Base-by-base conservation (phyloP, 2,113 vertebrate genomes). In the Sebastes schlegelii region DNA sequence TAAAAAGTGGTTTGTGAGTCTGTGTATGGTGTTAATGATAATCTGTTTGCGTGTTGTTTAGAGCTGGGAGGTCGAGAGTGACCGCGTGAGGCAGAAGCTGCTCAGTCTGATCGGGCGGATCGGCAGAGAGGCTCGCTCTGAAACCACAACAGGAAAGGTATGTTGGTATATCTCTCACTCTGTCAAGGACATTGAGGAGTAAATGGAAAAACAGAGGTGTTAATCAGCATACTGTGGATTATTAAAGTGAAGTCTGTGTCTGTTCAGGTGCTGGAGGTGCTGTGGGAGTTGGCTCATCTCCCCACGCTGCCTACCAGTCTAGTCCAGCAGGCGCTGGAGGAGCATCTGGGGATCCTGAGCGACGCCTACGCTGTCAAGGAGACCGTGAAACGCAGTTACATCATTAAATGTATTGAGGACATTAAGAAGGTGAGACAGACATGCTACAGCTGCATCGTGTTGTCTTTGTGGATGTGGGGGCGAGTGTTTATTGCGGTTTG, bases 361-460 rank as follows among this genome's bases (percentile, higher is more conserved):
- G 98, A 99, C n/a, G 98, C 98, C 1, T 99, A 99, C 1, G 97
- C 98, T 5, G 98, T 99, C 80, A 99, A 98, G 91, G 98, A 99
- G 88, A 96, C 96, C 0, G 92, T 99, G 83, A 99, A 99, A 92
- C 97, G 96, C 92, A 97, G 92, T 91, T 99, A 99, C 93, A 99
- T 99, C 93, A 98, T 99, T 88, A 99, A 99, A 86, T 99, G 98
- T 93, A 99, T 99, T 73, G 98, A 99, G 90, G 98, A 99, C 90
- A 99, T 99, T 80, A 99, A 99, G 91, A 98, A 97, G 97, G 98
- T 99, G 90, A 90, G 92, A 64, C 55, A 8, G 16, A 60, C 43
- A 3, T 5, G 43, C 1, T 46, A 5, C 60, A 42, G 26, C 21
- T 23, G 8, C 6, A 14, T 45, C 19, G 13, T 54, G 13, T 63